Conservation (phyloP, 2,113 vertebrate genomes). For the Salvelinus fontinalis region DNA sequence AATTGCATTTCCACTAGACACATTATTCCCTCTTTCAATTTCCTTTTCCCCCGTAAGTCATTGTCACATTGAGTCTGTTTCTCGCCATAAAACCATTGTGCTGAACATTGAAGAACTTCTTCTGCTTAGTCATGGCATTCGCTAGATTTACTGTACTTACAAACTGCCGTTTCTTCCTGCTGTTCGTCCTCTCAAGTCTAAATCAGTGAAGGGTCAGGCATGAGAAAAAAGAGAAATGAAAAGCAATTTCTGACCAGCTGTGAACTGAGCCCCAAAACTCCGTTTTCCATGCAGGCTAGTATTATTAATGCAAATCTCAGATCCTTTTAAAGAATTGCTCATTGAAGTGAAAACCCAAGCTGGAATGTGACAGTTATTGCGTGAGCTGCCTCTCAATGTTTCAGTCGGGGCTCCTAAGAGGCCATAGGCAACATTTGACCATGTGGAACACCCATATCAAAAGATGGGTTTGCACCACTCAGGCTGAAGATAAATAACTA, state of each 20-base stretch:
- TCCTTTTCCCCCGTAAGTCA: background rate
- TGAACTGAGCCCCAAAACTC: conserved; percentile 12
- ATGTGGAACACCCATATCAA: too few species aligned
- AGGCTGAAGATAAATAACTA: too few species aligned
- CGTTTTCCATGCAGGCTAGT: background rate
- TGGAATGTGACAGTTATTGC: background rate
- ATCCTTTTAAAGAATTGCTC: conserved; percentile 2
- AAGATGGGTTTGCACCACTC: too few species aligned
- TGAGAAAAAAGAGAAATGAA: background rate
- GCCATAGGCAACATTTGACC: background rate
- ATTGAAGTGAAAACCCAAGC: background rate
- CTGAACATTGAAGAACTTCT: background rate
- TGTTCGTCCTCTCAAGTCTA: background rate
- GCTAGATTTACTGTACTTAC: background rate
- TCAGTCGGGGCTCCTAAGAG: background rate
- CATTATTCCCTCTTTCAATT: too few species aligned
- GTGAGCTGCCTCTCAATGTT: background rate
- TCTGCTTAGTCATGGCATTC: background rate
- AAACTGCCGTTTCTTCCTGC: background rate
- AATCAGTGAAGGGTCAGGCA: background rate
- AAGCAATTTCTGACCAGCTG: conserved; percentile 19
- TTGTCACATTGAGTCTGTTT: background rate
- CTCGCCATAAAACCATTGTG: background rate
- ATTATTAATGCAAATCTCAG: conserved; percentile 8
- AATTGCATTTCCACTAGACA: too few species aligned